These are phyloP conservation scores for Myripristis jacobus DNA, from an alignment of 2,797 vertebrate genomes.

Conservation along the genomic window DNA sequence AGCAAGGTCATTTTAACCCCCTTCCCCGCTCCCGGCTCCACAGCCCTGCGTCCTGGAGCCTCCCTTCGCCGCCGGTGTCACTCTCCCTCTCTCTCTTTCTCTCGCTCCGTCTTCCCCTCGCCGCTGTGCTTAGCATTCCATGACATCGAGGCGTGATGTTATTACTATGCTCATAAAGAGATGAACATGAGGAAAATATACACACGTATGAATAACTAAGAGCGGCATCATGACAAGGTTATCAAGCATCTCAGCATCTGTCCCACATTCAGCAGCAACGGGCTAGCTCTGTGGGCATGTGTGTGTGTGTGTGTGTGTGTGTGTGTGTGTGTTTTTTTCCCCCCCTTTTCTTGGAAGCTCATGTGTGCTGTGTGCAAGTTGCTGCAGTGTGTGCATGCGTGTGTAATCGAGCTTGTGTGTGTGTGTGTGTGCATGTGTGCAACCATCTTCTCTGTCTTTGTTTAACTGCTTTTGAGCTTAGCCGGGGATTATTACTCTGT, in stretches of 20 bases:
- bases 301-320: conserved; percentile 28
- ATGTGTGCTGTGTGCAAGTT: conserved; percentile 27
- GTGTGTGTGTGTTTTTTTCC: conserved; percentile 25
- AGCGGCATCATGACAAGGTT: conserved; percentile 52
- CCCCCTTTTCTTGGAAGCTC: conserved; percentile 48
- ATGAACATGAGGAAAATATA: conserved; percentile 47
- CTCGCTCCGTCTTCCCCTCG: conserved; percentile 16
- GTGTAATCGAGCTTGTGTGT: conserved; percentile 14
- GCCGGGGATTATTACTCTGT: conserved; percentile 68
- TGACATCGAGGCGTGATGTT: conserved; percentile 29
- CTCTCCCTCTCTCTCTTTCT: conserved; percentile 6
- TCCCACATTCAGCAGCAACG: conserved; percentile 13
- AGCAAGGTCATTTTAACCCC: conserved; percentile 82
- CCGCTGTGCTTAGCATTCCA: conserved; percentile 16
- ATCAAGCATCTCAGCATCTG: conserved; percentile 30
- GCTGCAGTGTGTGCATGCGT: conserved; percentile 54
- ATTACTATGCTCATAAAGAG: conserved; percentile 67
- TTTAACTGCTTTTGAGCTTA: conserved; percentile 69
- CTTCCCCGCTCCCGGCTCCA: conserved; percentile 30
- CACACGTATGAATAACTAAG: conserved; percentile 42
- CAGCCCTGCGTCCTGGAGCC: conserved; percentile 40
- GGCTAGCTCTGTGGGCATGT: too few relatives aligned
- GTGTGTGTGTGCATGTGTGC: conserved; percentile 4
- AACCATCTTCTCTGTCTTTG: conserved; percentile 50
- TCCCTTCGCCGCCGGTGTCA: conserved; percentile 19